Percentiles rank a stretch among this genome's conserved stretches.
phyloP scores from a whole-genome alignment of 2,888 invertebrate species.

The Carpatolechia fugitivella region DNA sequence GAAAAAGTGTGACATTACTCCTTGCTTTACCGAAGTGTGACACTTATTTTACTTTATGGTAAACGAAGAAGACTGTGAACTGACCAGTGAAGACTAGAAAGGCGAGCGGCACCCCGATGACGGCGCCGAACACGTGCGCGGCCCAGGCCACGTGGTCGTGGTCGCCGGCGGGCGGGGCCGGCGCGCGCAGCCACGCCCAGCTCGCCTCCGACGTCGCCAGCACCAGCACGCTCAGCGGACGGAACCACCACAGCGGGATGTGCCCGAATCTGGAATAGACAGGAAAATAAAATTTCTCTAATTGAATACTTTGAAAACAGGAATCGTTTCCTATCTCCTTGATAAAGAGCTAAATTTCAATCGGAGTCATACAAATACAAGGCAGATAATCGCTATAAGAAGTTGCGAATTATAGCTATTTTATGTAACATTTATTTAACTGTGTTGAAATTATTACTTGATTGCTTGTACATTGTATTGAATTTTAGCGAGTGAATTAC shows the following conservation, averaged over 20 bases:
- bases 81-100: slow-evolving; percentile 76
- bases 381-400: not conserved
- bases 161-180: slow-evolving; percentile 17
- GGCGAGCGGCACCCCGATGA: slow-evolving; percentile 82
- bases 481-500: too few relatives aligned
- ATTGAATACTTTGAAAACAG: too few relatives aligned
- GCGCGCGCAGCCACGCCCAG: slow-evolving; percentile 58
- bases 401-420: not conserved
- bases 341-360: too few relatives aligned
- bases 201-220: slow-evolving; percentile 81
- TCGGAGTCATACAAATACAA: not conserved
- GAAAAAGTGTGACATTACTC: too few relatives aligned
- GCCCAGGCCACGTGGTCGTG: slow-evolving; percentile 81
- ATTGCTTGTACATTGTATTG: too few relatives aligned
- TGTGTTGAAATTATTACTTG: too few relatives aligned
- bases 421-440: too few relatives aligned
- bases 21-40: too few relatives aligned
- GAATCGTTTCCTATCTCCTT: too few relatives aligned
- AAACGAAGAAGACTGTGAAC: too few relatives aligned
- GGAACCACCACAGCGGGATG: slow-evolving; percentile 74
- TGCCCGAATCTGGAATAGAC: slow-evolving; percentile 51
- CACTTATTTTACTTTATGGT: too few relatives aligned
- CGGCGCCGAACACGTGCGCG: slow-evolving; percentile 85
- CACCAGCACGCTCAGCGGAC: slow-evolving; percentile 80
- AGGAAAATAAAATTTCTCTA: too few relatives aligned